Evolutionary conservation across 1,140 invertebrate genomes (phyloP).

Genomic region (Cyrtorhinus lividipennis): DNA sequence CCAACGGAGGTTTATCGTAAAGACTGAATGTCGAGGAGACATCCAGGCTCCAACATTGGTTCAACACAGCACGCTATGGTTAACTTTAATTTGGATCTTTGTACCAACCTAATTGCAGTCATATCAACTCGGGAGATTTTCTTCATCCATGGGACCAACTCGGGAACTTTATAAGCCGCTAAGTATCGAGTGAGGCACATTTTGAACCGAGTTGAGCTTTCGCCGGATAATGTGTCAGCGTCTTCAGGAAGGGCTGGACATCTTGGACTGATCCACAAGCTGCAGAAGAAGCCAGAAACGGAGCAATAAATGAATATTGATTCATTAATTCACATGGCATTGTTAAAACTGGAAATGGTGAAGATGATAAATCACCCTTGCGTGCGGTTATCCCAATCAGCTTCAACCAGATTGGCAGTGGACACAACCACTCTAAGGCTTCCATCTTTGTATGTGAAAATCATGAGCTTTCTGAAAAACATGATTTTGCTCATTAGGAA

Average conservation of each 20-base stretch:
- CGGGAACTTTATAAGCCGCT: constrained; percentile 49
- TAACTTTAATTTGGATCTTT: too few species aligned
- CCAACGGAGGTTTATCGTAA: too few species aligned
- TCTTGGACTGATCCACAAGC: constrained; percentile 73
- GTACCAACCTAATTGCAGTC: constrained; percentile 58
- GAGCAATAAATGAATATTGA: too few species aligned
- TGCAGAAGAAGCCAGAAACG: too few species aligned
- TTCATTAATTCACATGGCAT: too few species aligned
- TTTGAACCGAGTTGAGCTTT: constrained; percentile 75
- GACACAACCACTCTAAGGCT: constrained; percentile 74
- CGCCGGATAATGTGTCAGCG: constrained; percentile 44
- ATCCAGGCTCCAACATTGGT: too few species aligned
- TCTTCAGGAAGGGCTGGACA: constrained; percentile 43
- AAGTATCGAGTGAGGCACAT: constrained; percentile 70
- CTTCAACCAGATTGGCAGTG: constrained; percentile 79
- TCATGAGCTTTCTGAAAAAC: constrained; percentile 68
- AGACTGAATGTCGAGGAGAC: too few species aligned
- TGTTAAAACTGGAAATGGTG: too few species aligned
- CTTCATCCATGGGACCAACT: constrained; percentile 56
- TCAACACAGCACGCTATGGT: too few species aligned
- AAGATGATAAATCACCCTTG: constrained; percentile 51
- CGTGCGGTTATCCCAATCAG: constrained; percentile 87
- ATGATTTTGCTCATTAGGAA: too few species aligned
- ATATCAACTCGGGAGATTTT: constrained; percentile 63
- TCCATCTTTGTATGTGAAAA: constrained; percentile 66